Evolutionary conservation across 2,888 invertebrate genomes (phyloP).

Genomic region (Scaptomyza reducta): DNA sequence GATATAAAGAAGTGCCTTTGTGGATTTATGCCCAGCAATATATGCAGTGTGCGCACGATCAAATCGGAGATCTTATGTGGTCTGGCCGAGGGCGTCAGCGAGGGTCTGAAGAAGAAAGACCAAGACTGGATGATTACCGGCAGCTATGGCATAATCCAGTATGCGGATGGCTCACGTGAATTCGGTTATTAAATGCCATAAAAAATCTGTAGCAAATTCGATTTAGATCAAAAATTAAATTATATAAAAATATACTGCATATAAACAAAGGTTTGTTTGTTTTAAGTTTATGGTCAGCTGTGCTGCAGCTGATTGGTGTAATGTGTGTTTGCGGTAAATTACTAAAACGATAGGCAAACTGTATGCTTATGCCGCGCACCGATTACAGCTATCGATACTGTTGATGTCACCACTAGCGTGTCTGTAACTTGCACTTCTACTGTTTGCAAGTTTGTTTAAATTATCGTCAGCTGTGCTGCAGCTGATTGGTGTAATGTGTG

Average conservation of each 20-base stretch:
- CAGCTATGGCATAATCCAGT: conserved; percentile 92
- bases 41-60: conserved; percentile 92
- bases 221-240: conserved; percentile 16
- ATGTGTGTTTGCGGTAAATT: not conserved
- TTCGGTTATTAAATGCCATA: conserved; percentile 56
- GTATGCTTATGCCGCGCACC: not conserved
- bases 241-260: conserved; percentile 6
- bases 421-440: too few relatives aligned
- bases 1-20: conserved; percentile 86
- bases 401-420: too few relatives aligned
- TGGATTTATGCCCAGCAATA: conserved; percentile 91
- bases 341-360: not conserved
- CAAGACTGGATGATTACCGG: conserved; percentile 93
- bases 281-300: conserved; percentile 7
- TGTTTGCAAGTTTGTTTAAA: not conserved
- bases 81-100: conserved; percentile 87
- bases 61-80: conserved; percentile 96
- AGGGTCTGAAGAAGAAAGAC: conserved; percentile 85
- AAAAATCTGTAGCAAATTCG: not conserved
- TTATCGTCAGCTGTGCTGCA: conserved; percentile 11
- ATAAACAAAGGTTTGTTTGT: not conserved
- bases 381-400: conserved; percentile 12
- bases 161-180: conserved; percentile 71
- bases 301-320: conserved; percentile 10
- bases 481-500: conserved; percentile 1